Evolutionary conservation across 2,888 invertebrate genomes (phyloP), one percentile per base, ranked within the genome.

Genomic region (Sclerodermus sp.): DNA sequence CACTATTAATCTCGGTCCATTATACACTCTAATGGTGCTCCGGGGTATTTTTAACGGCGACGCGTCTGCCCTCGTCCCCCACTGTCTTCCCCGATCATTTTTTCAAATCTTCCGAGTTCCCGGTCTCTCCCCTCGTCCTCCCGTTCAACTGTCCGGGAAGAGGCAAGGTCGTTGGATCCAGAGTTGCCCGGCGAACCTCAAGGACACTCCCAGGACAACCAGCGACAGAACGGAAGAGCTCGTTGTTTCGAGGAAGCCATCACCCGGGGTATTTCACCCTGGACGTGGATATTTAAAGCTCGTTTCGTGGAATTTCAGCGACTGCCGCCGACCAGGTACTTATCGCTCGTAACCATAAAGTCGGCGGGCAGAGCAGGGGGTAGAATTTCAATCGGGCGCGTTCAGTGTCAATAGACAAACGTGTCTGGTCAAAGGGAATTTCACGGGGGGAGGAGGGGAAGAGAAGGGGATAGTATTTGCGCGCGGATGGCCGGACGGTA

Each of bases 1-100:
- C 54, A 54, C 65, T 62, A 67, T 67, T 66, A 70, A 70, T 70
- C 55, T 55, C 59, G 45, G 34, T 58, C 60, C 58, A 64, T 67
- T 67, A 67, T 58, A 60, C 58, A 62, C 57, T 57, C 55, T 53
- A 44, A 48, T 51, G 45, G 42, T 29, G 23, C 18, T 17, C 29
- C 44, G 23, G 42, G 41, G 45, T 53, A 62, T 60, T 60, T 59
- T 54, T 55, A 53, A 53, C 53, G 40, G 42, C 44, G 18, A 8
- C 3, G 6, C 4, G 8, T 23, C 36, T 15, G 10, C 6, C 30
- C 8, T 30, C 9, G 16, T 30, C 18, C 13, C 16, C 12, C 17
- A 41, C 13, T 37, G 48, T 8, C 30, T 38, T 31, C 31, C 29
- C 46, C 15, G 41, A 14, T 42, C 4, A 12, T 14, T 40, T 43